These are phyloP conservation scores for Drosophila arizonae DNA, from an alignment of 1,140 invertebrate species.

Conservation along the genomic window DNA sequence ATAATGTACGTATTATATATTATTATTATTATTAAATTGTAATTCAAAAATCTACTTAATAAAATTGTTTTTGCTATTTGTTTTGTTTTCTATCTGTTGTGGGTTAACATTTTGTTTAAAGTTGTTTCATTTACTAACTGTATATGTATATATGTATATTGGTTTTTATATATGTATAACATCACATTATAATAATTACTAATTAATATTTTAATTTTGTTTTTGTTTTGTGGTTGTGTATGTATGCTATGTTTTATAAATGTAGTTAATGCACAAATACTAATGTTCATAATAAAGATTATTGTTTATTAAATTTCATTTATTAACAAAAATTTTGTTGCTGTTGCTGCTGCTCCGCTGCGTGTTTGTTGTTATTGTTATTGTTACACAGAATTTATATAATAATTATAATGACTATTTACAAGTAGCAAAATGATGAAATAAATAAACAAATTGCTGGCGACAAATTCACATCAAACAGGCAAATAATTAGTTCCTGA, in stretches of 20 bases:
- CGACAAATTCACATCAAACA: constrained; percentile 20
- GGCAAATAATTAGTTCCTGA: constrained; percentile 7
- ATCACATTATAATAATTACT: constrained; percentile 82
- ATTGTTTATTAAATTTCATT: constrained; percentile 32
- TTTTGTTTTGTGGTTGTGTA: constrained; percentile 11
- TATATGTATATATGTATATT: constrained; percentile 59
- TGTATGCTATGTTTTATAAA: constrained; percentile 33
- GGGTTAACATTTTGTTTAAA: constrained; percentile 67
- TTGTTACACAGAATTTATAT: constrained; percentile 38
- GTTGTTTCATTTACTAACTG: constrained; percentile 42
- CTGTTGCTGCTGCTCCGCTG: background rate
- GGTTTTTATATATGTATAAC: constrained; percentile 77
- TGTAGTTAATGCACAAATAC: constrained; percentile 61
- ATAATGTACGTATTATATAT: constrained; percentile 4
- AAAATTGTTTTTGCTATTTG: constrained; percentile 56
- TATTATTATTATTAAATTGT: constrained; percentile 56
- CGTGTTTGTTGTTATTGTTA: constrained; percentile 9
- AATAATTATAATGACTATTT: constrained; percentile 79
- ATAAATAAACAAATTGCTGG: constrained; percentile 14
- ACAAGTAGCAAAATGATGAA: constrained; percentile 40
- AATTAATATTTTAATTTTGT: constrained; percentile 66
- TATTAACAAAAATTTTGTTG: constrained; percentile 27
- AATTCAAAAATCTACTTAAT: constrained; percentile 79
- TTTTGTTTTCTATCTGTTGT: constrained; percentile 36
- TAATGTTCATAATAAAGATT: constrained; percentile 61